Conservation (phyloP, 2,888 invertebrate genomes). For the Ashinkailepas kermadecensis region DNA sequence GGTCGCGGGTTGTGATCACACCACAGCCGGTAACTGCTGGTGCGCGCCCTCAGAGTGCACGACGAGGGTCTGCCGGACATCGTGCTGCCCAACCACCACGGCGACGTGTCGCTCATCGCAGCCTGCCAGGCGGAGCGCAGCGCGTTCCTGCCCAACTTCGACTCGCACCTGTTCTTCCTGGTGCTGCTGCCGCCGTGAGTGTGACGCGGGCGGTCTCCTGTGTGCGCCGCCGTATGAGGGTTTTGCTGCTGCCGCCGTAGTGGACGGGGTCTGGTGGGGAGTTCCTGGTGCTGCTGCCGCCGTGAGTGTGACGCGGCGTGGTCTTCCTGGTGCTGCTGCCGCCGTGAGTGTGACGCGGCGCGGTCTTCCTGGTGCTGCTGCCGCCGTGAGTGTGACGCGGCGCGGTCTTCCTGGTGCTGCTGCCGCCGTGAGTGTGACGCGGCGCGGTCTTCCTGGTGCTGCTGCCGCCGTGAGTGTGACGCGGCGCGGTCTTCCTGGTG, state of each 20-base stretch:
- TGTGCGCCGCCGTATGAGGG: too few relatives aligned
- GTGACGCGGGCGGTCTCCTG: too few relatives aligned
- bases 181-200: slow-evolving; percentile 48
- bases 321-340: slow-evolving; percentile 50
- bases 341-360: slow-evolving; percentile 43
- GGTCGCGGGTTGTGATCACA: too few relatives aligned
- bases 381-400: slow-evolving; percentile 45
- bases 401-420: slow-evolving; percentile 48
- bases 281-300: slow-evolving; percentile 50
- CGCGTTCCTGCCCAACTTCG: slow-evolving; percentile 37
- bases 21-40: too few relatives aligned
- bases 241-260: too few relatives aligned
- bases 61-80: slow-evolving; percentile 8
- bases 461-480: slow-evolving; percentile 45
- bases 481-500: slow-evolving; percentile 49
- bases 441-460: slow-evolving; percentile 50
- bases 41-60: neutral
- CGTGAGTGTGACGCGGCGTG: slow-evolving; percentile 42
- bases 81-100: neutral
- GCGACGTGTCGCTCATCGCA: slow-evolving; percentile 35
- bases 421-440: slow-evolving; percentile 46
- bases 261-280: too few relatives aligned
- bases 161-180: slow-evolving; percentile 46
- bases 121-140: slow-evolving; percentile 8
- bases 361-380: slow-evolving; percentile 48